Percentiles rank a stretch among this genome's conserved stretches.
These are phyloP conservation scores for Idaea straminata DNA, from an alignment of 2,888 invertebrate genomes.

Conservation along the genomic window DNA sequence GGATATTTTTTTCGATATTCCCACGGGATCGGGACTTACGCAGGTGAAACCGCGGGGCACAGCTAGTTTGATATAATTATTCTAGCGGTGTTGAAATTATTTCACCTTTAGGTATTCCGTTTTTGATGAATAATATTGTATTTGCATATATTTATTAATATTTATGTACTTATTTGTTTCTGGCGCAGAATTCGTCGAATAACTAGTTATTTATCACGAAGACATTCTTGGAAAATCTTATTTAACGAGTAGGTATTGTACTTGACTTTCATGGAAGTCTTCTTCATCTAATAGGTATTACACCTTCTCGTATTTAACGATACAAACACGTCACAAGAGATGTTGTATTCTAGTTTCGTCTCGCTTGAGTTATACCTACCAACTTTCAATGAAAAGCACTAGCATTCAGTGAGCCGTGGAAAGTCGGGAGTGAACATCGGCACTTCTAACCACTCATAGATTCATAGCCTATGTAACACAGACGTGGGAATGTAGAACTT, in stretches of 20 bases:
- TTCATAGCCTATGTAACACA: slow-evolving; percentile 38
- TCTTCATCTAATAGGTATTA: no score
- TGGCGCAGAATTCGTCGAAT: no score
- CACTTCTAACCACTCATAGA: slow-evolving; percentile 37
- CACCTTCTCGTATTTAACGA: neutral
- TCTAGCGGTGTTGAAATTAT: neutral
- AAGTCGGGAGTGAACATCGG: slow-evolving; percentile 29
- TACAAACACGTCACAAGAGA: neutral
- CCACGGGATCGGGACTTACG: no score
- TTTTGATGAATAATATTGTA: no score
- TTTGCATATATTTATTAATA: no score
- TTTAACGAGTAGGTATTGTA: no score
- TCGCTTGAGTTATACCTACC: slow-evolving; percentile 30
- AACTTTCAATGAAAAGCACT: slow-evolving; percentile 39
- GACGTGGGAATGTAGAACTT: slow-evolving; percentile 58
- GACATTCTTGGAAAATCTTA: no score
- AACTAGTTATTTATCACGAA: no score
- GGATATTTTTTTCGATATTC: no score
- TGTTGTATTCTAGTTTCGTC: neutral
- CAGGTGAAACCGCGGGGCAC: no score
- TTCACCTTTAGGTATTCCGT: neutral
- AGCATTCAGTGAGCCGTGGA: slow-evolving; percentile 38
- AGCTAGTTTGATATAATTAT: neutral
- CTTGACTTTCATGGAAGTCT: no score
- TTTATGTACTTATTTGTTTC: no score